Percentiles rank a stretch among this genome's conserved stretches.
phyloP scores from a whole-genome alignment of 2,888 invertebrate genomes.

The Monoplex corrugatus region DNA sequence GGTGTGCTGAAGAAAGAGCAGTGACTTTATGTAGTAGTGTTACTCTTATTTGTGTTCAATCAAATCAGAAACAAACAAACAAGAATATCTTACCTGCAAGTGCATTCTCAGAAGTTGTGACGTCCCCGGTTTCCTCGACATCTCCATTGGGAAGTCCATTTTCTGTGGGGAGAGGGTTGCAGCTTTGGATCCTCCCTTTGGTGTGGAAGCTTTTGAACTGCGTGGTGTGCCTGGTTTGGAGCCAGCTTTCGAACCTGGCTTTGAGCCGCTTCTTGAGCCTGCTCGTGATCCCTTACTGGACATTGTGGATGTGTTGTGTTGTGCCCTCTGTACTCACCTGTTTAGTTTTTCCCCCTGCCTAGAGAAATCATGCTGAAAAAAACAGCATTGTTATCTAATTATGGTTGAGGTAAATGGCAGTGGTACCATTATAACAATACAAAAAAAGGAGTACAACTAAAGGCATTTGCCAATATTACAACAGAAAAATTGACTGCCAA shows the following conservation, averaged over 20 bases:
- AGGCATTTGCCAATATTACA: too few relatives aligned
- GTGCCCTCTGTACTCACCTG: slow-evolving; percentile 4
- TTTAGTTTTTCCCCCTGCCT: neutral
- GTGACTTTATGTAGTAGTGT: too few relatives aligned
- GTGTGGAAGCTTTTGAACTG: slow-evolving; percentile 70
- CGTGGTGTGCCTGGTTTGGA: slow-evolving; percentile 62
- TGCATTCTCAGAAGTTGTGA: neutral
- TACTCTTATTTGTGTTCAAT: too few relatives aligned
- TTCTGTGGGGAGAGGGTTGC: slow-evolving; percentile 60
- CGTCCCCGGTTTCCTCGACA: neutral
- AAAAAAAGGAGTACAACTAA: too few relatives aligned
- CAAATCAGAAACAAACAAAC: too few relatives aligned
- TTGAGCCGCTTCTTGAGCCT: slow-evolving; percentile 64
- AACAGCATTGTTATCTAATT: too few relatives aligned
- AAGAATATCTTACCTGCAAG: slow-evolving; percentile 16
- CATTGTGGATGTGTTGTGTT: slow-evolving; percentile 55
- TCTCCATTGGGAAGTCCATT: slow-evolving; percentile 38
- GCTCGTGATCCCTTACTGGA: slow-evolving; percentile 68
- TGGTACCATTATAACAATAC: too few relatives aligned
- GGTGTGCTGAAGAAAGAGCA: too few relatives aligned
- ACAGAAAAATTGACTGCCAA: too few relatives aligned
- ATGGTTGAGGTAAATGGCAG: too few relatives aligned
- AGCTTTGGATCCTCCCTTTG: slow-evolving; percentile 69
- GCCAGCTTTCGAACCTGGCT: slow-evolving; percentile 50
- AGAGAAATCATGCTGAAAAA: slow-evolving; percentile 25